Percentiles rank a stretch among this genome's conserved stretches.
Conservation (phyloP, 2,797 vertebrate species). For the Eulemur mongoz region DNA sequence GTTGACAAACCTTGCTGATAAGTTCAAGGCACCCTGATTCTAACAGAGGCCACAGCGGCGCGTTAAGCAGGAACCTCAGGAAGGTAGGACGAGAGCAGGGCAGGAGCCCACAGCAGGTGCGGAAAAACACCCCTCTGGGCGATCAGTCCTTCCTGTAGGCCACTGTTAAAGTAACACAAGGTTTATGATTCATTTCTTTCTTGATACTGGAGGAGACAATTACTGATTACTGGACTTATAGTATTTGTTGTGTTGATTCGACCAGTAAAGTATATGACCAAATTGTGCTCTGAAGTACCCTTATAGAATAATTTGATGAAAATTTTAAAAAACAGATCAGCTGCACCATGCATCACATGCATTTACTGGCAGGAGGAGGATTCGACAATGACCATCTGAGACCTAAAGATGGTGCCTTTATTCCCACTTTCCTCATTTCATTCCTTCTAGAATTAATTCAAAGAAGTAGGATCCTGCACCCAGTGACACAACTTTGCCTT, state of each 20-base stretch:
- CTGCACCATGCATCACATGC: neutral
- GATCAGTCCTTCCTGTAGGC: slow-evolving; percentile 84
- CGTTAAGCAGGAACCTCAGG: slow-evolving; percentile 74
- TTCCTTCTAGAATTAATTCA: neutral
- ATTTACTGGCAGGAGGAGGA: slow-evolving; percentile 49
- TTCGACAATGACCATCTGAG: slow-evolving; percentile 30
- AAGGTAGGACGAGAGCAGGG: slow-evolving; percentile 69
- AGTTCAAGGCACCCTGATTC: slow-evolving; percentile 76
- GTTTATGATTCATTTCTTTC: slow-evolving; percentile 87
- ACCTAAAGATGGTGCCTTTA: slow-evolving; percentile 40
- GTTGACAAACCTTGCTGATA: slow-evolving; percentile 75
- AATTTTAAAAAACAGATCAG: slow-evolving; percentile 74
- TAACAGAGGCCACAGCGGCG: slow-evolving; percentile 79
- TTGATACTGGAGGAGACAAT: slow-evolving; percentile 87
- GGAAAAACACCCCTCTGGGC: slow-evolving; percentile 81
- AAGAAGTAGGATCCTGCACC: neutral
- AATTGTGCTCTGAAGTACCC: slow-evolving; percentile 66
- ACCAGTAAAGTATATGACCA: slow-evolving; percentile 82
- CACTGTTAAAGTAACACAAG: slow-evolving; percentile 84
- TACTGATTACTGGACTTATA: slow-evolving; percentile 87
- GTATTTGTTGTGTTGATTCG: slow-evolving; percentile 87
- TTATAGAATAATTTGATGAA: slow-evolving; percentile 61
- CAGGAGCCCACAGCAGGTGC: slow-evolving; percentile 80
- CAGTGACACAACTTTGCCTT: neutral
- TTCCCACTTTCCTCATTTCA: neutral